Percentiles rank a stretch among this genome's conserved stretches.
phyloP scores from a whole-genome alignment of 2,113 vertebrate species.

The Heloderma charlesbogerti region DNA sequence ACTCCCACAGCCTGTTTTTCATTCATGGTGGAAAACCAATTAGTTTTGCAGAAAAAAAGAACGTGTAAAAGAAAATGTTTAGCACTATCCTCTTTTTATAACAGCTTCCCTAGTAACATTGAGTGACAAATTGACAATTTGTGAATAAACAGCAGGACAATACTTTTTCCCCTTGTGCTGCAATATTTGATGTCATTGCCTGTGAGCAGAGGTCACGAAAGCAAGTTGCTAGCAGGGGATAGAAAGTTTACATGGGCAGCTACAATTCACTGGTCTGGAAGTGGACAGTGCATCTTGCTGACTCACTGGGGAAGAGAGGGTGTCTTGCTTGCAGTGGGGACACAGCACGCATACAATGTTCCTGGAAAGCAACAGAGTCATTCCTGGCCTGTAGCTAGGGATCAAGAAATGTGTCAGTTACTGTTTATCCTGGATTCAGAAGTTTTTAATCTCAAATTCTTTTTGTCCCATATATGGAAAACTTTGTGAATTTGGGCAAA shows the following conservation, averaged over 20 bases:
- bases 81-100: background rate
- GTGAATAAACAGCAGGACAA: background rate
- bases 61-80: background rate
- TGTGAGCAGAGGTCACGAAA: background rate
- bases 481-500: too few species aligned
- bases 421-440: too few species aligned
- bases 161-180: background rate
- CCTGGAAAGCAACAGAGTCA: background rate
- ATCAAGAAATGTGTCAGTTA: too few species aligned
- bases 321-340: background rate
- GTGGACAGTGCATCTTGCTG: background rate
- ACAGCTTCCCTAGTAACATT: accelerated
- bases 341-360: background rate
- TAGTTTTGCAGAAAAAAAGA: background rate
- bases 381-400: background rate
- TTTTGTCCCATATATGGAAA: too few species aligned
- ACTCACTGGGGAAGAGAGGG: background rate
- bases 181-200: background rate
- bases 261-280: background rate
- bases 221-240: background rate
- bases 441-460: too few species aligned
- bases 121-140: conserved; percentile 10
- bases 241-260: background rate
- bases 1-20: background rate
- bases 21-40: conserved; percentile 22